Conservation (phyloP, 1,140 invertebrate species). For the Ruditapes philippinarum region DNA sequence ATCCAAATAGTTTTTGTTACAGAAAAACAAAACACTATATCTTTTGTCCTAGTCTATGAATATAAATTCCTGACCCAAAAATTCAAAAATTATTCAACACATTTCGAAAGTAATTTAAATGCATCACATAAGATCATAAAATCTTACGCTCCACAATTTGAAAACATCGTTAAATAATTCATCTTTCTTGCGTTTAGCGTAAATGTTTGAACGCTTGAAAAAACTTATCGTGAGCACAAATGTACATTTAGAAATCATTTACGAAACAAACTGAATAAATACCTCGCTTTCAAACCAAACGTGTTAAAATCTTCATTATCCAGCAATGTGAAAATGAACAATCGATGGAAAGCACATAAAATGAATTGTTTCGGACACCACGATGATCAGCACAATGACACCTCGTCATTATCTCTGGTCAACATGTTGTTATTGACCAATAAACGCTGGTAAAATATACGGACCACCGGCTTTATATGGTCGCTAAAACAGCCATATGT, state of each 20-base stretch:
- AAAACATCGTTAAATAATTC: too few species aligned
- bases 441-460: background rate
- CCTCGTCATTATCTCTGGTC: slow-evolving; percentile 16
- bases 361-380: background rate
- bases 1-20: background rate
- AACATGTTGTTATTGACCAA: slow-evolving; percentile 30
- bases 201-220: too few species aligned
- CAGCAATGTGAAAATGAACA: too few species aligned
- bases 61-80: background rate
- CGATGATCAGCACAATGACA: background rate
- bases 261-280: too few species aligned
- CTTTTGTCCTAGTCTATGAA: background rate
- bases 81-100: too few species aligned
- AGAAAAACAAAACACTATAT: background rate
- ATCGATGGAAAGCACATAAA: background rate
- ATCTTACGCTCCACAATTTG: background rate
- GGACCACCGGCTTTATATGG: slow-evolving; percentile 24
- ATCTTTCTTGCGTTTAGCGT: too few species aligned
- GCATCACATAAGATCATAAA: background rate
- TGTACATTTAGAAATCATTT: too few species aligned
- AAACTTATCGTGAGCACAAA: too few species aligned
- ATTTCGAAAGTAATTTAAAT: too few species aligned
- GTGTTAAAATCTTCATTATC: too few species aligned
- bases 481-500: background rate
- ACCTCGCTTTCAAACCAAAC: too few species aligned